A percentile compares a stretch with the other conserved stretches of the same genome.
These are phyloP conservation scores for Fregetta grallaria DNA, from an alignment of 2,113 vertebrate genomes.

Conservation along the genomic window DNA sequence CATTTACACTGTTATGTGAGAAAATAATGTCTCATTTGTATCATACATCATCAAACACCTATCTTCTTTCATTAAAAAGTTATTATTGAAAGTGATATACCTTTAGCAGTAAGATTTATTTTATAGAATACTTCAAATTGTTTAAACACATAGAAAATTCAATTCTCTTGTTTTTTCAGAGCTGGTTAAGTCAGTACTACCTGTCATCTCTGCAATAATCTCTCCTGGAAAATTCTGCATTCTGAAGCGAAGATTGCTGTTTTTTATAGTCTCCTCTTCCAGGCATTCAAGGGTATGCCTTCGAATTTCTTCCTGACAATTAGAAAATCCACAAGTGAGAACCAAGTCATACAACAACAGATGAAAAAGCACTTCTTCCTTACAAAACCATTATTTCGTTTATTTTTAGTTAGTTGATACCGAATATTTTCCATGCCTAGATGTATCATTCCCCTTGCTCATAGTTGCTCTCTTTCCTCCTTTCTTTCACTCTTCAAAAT, in stretches of 20 bases:
- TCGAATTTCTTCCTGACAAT: conserved; percentile 74
- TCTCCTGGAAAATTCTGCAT: conserved; percentile 48
- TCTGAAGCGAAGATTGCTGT: conserved; percentile 74
- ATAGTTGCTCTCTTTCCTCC: not conserved
- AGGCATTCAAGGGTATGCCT: conserved; percentile 71
- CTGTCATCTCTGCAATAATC: conserved; percentile 72
- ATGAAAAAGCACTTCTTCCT: not conserved
- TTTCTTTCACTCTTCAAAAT: not conserved
- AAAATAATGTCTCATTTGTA: not conserved
- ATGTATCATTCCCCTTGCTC: not conserved
- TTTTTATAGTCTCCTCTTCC: conserved; percentile 84
- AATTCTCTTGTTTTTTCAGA: not conserved
- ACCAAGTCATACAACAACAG: not conserved
- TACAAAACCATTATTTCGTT: rapidly evolving
- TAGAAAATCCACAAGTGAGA: not conserved
- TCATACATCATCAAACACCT: not conserved
- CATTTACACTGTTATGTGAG: not conserved
- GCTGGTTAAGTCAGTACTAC: conserved; percentile 33
- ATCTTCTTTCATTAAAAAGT: not conserved
- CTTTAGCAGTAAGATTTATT: not conserved
- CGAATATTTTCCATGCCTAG: not conserved
- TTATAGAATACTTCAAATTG: not conserved
- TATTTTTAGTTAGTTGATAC: not conserved
- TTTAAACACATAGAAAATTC: not conserved
- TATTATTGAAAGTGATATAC: not conserved